Evolutionary conservation across 2,113 vertebrate species (phyloP), one percentile per base, ranked within the genome.

Genomic region (Oenanthe melanoleuca): DNA sequence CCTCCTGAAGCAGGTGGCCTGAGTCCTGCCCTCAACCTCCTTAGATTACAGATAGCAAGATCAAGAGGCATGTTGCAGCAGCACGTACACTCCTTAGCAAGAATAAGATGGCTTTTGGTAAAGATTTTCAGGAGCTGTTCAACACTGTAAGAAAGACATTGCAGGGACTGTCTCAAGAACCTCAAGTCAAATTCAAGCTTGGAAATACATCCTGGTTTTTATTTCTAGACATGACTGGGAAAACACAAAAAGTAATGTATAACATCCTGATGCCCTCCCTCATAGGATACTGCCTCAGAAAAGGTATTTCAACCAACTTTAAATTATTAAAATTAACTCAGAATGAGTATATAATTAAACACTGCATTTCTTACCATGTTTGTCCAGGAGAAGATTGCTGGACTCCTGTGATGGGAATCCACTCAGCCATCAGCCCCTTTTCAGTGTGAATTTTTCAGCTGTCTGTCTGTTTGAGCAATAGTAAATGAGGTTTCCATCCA

Each of bases 41-140:
- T 81, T 61, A 85, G 31, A n/a, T 64, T 28, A 84, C 44, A 26
- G 75, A 75, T 29, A 92, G 70, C 25, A 59, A 85, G 61, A 88
- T 74, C 53, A 64, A 71, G 70, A 69, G 33, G 16, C 49, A 34
- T 23, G 42, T n/a, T 66, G 45, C 45, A 64, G 59, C 60, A 89
- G 73, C 63, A 80, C 19, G 6, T 44, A 59, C 34, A 25, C 38
- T 33, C 56, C 50, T 84, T 80, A 90, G 25, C 0, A 0, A 34
- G n/a, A 40, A 38, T 72, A 61, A 72, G 26, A 17, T 1, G 8
- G 33, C 64, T 59, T 52, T 34, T 81, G 79, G 33, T 60, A 60
- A 73, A 52, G 75, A 85, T 72, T 86, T 92, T 50, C 37, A 78
- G 42, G 60, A 77, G 38, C 28, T 88, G 28, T 47, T 92, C 60